Base-by-base conservation (phyloP, 2,888 invertebrate species). In the Athrips mouffetella region DNA sequence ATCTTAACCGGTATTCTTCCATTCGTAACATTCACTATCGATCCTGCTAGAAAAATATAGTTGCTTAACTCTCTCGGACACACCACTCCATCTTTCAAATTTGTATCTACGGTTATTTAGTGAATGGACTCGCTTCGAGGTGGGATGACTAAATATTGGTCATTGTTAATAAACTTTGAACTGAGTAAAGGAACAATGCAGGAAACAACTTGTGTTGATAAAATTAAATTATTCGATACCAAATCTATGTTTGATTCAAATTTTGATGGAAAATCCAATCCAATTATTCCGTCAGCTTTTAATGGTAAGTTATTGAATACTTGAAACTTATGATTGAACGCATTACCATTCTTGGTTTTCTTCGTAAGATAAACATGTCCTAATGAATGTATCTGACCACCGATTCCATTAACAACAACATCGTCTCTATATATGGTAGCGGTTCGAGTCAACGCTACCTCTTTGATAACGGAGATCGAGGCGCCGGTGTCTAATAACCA, bases 291-390 rank as follows among this genome's bases (percentile, higher is more conserved):
- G n/a, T n/a, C n/a, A n/a, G n/a, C n/a, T n/a, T n/a, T n/a, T n/a
- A 47, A 48, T 13, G 50, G 53, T 16, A 53, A 42, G 6, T 42
- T 30, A 18, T 49, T 15, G 37, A 53, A 53, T 23, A 53, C 45
- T 33, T 47, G 49, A 30, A 53, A 51, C 23, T 47, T 51, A 35
- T 53, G 52, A 13, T 10, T 47, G 1, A 47, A 7, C 2, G 2
- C 3, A 1, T 29, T 8, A 18, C 30, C 23, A 10, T n/a, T n/a
- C 25, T 11, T 30, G 13, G 2, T 6, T 25, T 25, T 25, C 25
- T 6, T 6, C 4, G 25, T 25, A 25, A 6, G 8, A 6, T 25
- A 25, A 25, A 6, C 8, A 25, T 25, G 5, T 25, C 25, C 25
- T n/a, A n/a, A n/a, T n/a, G n/a, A n/a, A n/a, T n/a, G n/a, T n/a